Conservation (phyloP, 2,888 invertebrate genomes). For the Cosmorhoe ocellata region DNA sequence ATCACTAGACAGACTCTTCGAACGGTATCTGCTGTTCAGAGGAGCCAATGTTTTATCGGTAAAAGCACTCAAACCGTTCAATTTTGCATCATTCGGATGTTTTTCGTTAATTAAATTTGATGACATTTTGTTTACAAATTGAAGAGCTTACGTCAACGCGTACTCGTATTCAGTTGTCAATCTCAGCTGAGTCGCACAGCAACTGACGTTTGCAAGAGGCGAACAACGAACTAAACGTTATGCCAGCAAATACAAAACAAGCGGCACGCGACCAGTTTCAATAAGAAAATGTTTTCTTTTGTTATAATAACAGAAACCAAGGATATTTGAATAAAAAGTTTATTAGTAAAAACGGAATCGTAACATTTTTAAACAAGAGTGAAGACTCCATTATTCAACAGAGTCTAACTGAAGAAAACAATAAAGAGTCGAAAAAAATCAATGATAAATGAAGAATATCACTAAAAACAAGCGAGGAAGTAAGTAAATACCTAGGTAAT, state of each 20-base stretch:
- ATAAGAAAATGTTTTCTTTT: slow-evolving; percentile 45
- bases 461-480: slow-evolving; percentile 9
- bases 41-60: slow-evolving; percentile 68
- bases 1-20: slow-evolving; percentile 78
- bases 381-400: neutral
- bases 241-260: slow-evolving; percentile 64
- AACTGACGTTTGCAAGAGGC: slow-evolving; percentile 59
- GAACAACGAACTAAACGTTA: slow-evolving; percentile 62
- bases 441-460: neutral
- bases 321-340: slow-evolving; percentile 33
- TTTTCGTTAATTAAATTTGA: slow-evolving; percentile 69
- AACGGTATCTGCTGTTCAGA: slow-evolving; percentile 65
- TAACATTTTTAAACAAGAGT: neutral
- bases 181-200: slow-evolving; percentile 58
- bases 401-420: no score
- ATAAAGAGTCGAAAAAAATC: no score
- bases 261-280: slow-evolving; percentile 51
- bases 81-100: slow-evolving; percentile 65
- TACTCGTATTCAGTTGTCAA: slow-evolving; percentile 67
- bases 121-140: slow-evolving; percentile 69
- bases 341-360: neutral
- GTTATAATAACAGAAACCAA: slow-evolving; percentile 30
- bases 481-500: neutral
- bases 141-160: slow-evolving; percentile 55
- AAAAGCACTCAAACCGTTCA: slow-evolving; percentile 69